These are phyloP conservation scores for Plagiodera versicolora DNA, from an alignment of 2,888 invertebrate species.

Conservation along the genomic window DNA sequence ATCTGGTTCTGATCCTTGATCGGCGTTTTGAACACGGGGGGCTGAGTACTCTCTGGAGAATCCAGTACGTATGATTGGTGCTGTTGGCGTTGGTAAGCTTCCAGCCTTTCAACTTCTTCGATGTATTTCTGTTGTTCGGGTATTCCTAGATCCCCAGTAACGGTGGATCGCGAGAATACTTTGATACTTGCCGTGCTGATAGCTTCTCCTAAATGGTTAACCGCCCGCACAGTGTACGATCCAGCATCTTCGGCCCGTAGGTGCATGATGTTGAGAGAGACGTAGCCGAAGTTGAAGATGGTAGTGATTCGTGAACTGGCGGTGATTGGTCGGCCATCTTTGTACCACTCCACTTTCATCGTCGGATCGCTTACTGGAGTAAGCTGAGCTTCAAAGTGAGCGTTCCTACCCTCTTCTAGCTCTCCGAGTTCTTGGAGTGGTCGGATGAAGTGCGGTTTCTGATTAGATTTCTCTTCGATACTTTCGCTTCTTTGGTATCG, in stretches of 20 bases:
- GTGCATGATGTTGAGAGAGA: constrained; percentile 97
- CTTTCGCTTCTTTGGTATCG: constrained; percentile 84
- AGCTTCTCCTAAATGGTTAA: constrained; percentile 89
- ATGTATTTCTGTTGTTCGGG: constrained; percentile 90
- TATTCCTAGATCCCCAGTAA: constrained; percentile 79
- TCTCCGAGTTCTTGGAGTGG: constrained; percentile 85
- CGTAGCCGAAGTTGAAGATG: constrained; percentile 98
- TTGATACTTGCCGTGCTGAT: constrained; percentile 78
- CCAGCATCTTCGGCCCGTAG: constrained; percentile 98
- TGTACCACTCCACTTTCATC: constrained; percentile 97
- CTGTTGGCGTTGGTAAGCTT: constrained; percentile 83
- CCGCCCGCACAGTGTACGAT: constrained; percentile 89
- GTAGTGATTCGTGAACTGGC: constrained; percentile 97
- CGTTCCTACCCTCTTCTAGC: constrained; percentile 86
- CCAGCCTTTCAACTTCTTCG: constrained; percentile 87
- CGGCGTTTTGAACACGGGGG: constrained; percentile 86
- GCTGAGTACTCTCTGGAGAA: constrained; percentile 75
- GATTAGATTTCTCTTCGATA: constrained; percentile 77
- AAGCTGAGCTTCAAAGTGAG: constrained; percentile 90
- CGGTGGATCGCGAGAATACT: constrained; percentile 76
- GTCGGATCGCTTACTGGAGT: constrained; percentile 91
- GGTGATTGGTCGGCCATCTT: constrained; percentile 91
- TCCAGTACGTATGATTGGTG: constrained; percentile 80
- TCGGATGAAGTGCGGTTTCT: constrained; percentile 85
- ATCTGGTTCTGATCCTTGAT: constrained; percentile 85